Evolutionary conservation across 2,888 invertebrate species (phyloP).

Genomic region (Alloscopus bannaensis): DNA sequence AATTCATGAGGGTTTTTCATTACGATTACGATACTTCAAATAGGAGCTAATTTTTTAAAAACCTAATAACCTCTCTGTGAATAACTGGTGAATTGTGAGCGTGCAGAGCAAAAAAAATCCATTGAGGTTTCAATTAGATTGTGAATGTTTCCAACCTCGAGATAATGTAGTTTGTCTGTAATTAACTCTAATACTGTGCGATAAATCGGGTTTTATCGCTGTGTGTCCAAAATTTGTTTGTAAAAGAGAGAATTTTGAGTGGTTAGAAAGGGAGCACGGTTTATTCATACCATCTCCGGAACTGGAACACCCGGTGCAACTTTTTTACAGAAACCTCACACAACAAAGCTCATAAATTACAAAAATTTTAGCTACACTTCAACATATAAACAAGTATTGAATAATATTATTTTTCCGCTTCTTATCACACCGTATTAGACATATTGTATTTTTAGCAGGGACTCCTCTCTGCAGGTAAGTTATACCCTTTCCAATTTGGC

Average conservation of each 20-base stretch:
- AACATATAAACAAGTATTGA: too few relatives aligned
- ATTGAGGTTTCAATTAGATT: neutral
- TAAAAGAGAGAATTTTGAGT: neutral
- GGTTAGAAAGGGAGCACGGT: too few relatives aligned
- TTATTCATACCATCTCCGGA: too few relatives aligned
- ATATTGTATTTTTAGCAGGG: too few relatives aligned
- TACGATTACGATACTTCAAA: too few relatives aligned
- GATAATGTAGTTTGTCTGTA: neutral
- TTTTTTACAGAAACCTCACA: neutral
- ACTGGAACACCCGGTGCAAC: constrained; percentile 35
- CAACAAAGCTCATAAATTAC: neutral
- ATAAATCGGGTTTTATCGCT: neutral
- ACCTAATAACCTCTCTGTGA: too few relatives aligned
- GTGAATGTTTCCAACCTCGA: neutral
- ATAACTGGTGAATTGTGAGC: neutral
- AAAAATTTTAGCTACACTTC: too few relatives aligned
- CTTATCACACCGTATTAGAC: neutral
- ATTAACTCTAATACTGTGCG: neutral
- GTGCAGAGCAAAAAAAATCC: neutral
- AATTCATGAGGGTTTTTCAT: constrained; percentile 58
- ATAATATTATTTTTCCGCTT: neutral
- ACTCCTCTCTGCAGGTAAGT: too few relatives aligned
- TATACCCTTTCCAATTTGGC: too few relatives aligned
- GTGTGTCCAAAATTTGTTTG: neutral
- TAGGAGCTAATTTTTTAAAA: too few relatives aligned